A percentile compares a stretch with the other conserved stretches of the same genome.
Evolutionary conservation across 1,140 invertebrate species (phyloP).

Genomic region (Pogonognathellus flavescens): DNA sequence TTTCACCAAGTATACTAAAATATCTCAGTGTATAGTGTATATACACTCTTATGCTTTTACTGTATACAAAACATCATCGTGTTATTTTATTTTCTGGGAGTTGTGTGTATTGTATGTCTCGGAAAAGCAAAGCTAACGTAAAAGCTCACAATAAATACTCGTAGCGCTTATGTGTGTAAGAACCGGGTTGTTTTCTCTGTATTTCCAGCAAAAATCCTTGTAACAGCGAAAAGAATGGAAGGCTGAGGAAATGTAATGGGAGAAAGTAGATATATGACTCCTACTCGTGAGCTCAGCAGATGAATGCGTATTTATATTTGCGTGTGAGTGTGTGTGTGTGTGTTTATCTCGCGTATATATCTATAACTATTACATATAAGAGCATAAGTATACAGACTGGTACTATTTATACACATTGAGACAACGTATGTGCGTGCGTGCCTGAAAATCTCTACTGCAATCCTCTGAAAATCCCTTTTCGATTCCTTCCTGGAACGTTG

Average conservation of each 20-base stretch:
- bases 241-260: neutral
- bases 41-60: no score
- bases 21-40: no score
- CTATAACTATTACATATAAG: neutral
- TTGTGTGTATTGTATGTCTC: no score
- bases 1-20: no score
- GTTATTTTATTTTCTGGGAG: no score
- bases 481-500: conserved; percentile 38
- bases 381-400: neutral
- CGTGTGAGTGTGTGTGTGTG: neutral
- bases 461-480: conserved; percentile 52
- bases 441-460: conserved; percentile 29
- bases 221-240: neutral
- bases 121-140: no score
- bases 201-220: neutral
- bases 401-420: neutral
- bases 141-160: no score
- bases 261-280: conserved; percentile 16
- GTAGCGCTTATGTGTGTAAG: no score
- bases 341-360: neutral
- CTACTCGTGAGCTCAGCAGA: neutral
- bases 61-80: no score
- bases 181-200: no score
- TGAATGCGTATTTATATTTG: neutral
- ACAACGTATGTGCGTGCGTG: conserved; percentile 51